phyloP scores from a whole-genome alignment of 2,113 vertebrate species.

The Podiceps cristatus region DNA sequence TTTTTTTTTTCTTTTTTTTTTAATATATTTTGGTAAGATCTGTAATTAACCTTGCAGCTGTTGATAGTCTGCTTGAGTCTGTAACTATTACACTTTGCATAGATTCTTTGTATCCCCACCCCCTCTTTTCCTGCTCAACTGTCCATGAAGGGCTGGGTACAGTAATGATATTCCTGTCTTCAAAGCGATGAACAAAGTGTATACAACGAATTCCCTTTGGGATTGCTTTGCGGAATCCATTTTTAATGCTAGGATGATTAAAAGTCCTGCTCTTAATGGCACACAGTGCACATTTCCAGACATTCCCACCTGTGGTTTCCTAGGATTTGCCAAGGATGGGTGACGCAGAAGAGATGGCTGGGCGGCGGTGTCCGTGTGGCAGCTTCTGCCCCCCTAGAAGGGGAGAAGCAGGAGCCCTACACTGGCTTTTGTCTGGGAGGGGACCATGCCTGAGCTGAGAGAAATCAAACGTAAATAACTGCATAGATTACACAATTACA shows the following conservation, averaged over 20 bases:
- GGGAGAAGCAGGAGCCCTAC: not conserved
- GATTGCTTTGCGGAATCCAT: constrained; percentile 17
- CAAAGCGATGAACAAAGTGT: not conserved
- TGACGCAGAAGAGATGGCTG: rapidly evolving
- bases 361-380: rapidly evolving
- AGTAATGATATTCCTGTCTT: constrained; percentile 11
- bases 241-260: constrained; percentile 32
- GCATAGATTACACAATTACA: not conserved
- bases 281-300: not conserved
- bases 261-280: not conserved
- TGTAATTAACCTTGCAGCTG: constrained; percentile 77
- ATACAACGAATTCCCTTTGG: not conserved
- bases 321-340: not conserved
- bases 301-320: not conserved
- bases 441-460: not conserved
- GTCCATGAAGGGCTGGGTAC: not conserved
- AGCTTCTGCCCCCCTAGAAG: not conserved
- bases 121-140: not conserved
- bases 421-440: not conserved
- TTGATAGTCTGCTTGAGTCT: constrained; percentile 38
- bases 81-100: not conserved
- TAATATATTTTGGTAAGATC: constrained; percentile 45
- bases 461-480: not conserved
- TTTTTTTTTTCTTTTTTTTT: not conserved
- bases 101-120: not conserved